Conservation (phyloP, 2,888 invertebrate species). For the Dexiosoma caninum region DNA sequence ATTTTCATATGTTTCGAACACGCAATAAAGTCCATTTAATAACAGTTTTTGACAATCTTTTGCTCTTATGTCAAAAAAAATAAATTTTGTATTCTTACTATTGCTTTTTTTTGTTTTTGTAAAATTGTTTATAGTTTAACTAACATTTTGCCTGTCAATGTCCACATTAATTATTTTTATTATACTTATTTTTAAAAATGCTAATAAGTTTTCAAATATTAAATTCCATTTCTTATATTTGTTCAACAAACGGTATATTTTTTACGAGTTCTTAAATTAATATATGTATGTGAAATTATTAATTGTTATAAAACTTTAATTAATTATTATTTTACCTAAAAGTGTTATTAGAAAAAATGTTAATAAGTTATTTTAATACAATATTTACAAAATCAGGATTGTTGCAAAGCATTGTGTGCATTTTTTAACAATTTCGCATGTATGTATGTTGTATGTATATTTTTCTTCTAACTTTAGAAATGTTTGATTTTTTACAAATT, state of each 20-base stretch:
- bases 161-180: not conserved
- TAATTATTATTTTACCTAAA: conserved; percentile 10
- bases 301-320: not conserved
- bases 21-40: no score
- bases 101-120: not conserved
- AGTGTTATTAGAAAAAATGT: not conserved
- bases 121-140: not conserved
- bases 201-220: not conserved
- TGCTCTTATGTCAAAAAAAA: no score
- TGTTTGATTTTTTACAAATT: conserved; percentile 7
- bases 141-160: not conserved
- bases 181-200: not conserved
- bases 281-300: not conserved
- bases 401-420: conserved; percentile 15
- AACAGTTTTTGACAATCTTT: no score
- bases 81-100: not conserved
- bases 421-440: conserved; percentile 34
- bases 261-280: not conserved
- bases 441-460: no score
- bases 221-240: not conserved
- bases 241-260: conserved; percentile 1
- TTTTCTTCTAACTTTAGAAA: not conserved
- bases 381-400: conserved; percentile 28
- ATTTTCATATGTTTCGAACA: no score
- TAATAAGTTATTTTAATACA: conserved; percentile 11